phyloP scores from a whole-genome alignment of 1,140 invertebrate genomes.

The Laupala kohalensis region DNA sequence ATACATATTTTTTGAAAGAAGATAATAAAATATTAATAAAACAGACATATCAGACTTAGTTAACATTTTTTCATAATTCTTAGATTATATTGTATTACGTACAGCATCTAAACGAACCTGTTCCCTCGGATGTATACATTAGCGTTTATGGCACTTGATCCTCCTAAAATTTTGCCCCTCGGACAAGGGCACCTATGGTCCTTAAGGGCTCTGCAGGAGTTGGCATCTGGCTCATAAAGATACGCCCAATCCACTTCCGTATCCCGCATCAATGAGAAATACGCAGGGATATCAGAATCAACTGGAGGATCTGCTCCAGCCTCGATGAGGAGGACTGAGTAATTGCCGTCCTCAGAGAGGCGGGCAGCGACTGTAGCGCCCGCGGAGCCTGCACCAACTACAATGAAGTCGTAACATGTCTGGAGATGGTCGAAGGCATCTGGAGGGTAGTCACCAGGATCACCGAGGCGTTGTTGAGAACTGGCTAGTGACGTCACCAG shows the following conservation, averaged over 20 bases:
- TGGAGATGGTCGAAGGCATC: too few relatives aligned
- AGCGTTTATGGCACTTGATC: slow-evolving; percentile 65
- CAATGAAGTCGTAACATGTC: slow-evolving; percentile 16
- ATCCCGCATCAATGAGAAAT: slow-evolving; percentile 24
- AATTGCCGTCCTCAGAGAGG: neutral
- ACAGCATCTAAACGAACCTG: slow-evolving; percentile 25
- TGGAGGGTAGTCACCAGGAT: too few relatives aligned
- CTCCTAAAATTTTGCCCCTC: slow-evolving; percentile 51
- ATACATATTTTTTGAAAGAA: too few relatives aligned
- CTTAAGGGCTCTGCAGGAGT: slow-evolving; percentile 30
- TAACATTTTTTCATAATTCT: too few relatives aligned
- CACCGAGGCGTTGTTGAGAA: too few relatives aligned
- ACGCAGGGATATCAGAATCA: neutral
- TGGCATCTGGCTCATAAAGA: slow-evolving; percentile 43
- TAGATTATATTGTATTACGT: too few relatives aligned
- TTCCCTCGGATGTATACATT: slow-evolving; percentile 79
- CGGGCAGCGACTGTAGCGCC: slow-evolving; percentile 34
- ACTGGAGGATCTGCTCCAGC: neutral
- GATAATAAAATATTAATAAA: too few relatives aligned
- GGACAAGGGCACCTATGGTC: slow-evolving; percentile 37
- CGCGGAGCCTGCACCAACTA: slow-evolving; percentile 35
- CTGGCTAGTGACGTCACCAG: too few relatives aligned
- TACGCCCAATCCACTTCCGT: slow-evolving; percentile 57
- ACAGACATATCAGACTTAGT: too few relatives aligned
- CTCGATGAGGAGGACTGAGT: neutral